Base-by-base conservation (phyloP, 2,888 invertebrate genomes). In the Dusona sp. region DNA sequence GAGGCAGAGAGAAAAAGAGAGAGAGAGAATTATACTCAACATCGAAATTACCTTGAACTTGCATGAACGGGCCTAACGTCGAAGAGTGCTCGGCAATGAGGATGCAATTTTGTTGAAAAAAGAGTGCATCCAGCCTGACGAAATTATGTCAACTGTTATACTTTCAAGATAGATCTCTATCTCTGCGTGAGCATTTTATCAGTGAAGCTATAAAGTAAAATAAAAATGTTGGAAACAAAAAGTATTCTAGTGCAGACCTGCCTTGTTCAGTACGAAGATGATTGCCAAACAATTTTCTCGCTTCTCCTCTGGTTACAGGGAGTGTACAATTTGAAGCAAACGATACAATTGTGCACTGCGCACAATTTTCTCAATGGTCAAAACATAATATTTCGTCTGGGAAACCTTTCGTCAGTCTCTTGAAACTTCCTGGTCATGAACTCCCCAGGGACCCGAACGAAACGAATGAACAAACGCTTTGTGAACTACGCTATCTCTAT, bases 271-370 rank as follows among this genome's bases (percentile, higher is more conserved):
- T 13, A 19, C 9, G 38, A 19, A 33, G 65, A 25, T 73, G 70
- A 84, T 84, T 84, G 84, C 25, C 51, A 70, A 51, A 81, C 84
- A 74, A 84, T 84, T 81, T 81, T 84, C 80, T 73, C 51, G 65
- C n/a, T 42, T 70, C 72, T 77, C n/a, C 45, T 42, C 38, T 42
- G 29, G 42, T 64, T 64, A 2, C 51, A 22, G 22, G 36, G n/a
- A 36, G 70, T 22, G 22, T 25, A 13, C 7, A n/a, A 38, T 57
- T 22, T 33, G 73, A 22, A 1, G 22, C n/a, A 64, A 45, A 45
- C 42, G 73, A 75, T 29, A n/a, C 42, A 16, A 16, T 8, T n/a
- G 11, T 64, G 29, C 29, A 13, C 25, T 29, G 29, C 51, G 22
- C 33, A 61, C 42, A 45, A 65, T 78, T 73, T 45, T 68, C 67